Evolutionary conservation across 2,888 invertebrate species (phyloP).

Genomic region (Xiphydria camelus): DNA sequence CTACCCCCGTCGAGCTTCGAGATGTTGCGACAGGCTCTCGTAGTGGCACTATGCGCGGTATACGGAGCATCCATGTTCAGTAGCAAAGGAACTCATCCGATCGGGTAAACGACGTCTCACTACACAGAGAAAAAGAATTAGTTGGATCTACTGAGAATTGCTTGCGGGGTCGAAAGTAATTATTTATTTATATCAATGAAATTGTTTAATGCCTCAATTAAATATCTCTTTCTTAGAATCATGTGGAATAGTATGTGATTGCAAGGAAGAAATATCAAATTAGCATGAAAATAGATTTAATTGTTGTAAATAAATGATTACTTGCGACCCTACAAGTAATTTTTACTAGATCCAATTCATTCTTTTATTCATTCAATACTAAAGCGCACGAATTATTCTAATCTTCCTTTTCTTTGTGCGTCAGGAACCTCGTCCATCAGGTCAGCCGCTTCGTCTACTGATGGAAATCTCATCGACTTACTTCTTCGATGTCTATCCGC

Average conservation of each 20-base stretch:
- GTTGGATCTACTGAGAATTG: too few species aligned
- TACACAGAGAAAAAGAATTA: too few species aligned
- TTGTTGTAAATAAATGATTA: too few species aligned
- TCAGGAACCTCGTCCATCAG: constrained; percentile 8
- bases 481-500: not conserved
- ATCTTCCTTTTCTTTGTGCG: not conserved
- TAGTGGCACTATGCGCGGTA: constrained; percentile 39
- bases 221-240: not conserved
- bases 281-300: too few species aligned
- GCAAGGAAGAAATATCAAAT: too few species aligned
- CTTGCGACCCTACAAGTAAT: too few species aligned
- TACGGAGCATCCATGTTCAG: constrained; percentile 42
- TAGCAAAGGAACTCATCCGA: constrained; percentile 33
- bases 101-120: constrained; percentile 40
- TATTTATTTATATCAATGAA: not conserved
- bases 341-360: too few species aligned
- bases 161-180: too few species aligned
- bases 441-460: constrained; percentile 6
- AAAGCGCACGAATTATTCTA: not conserved
- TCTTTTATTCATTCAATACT: too few species aligned
- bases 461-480: constrained; percentile 1
- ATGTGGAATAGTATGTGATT: too few species aligned
- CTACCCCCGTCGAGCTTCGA: constrained; percentile 28
- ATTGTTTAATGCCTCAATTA: too few species aligned
- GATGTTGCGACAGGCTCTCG: constrained; percentile 34